These are phyloP conservation scores for Eupeodes latifasciatus DNA, from an alignment of 2,888 invertebrate genomes.

Conservation along the genomic window DNA sequence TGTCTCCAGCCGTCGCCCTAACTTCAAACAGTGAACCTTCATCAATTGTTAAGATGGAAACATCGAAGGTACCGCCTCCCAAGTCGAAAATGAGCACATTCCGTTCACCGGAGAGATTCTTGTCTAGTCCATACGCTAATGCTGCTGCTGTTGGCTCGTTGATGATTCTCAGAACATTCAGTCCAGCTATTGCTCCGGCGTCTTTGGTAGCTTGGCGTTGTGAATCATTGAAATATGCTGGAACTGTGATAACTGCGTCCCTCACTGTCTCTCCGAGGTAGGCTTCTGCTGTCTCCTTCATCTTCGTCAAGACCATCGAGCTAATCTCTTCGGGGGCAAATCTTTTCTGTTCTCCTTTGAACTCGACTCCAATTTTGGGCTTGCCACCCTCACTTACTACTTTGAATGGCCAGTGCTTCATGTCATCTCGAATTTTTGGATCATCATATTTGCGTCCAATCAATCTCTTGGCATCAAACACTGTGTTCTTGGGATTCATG, in stretches of 20 bases:
- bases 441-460: slow-evolving; percentile 96
- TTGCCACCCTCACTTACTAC: slow-evolving; percentile 92
- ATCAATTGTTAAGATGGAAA: slow-evolving; percentile 96
- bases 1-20: slow-evolving; percentile 96
- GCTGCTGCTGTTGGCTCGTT: slow-evolving; percentile 97
- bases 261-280: slow-evolving; percentile 93
- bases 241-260: slow-evolving; percentile 94
- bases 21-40: slow-evolving; percentile 23
- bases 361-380: slow-evolving; percentile 92
- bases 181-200: slow-evolving; percentile 94
- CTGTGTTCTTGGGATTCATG: slow-evolving; percentile 94
- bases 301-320: slow-evolving; percentile 96
- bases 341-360: slow-evolving; percentile 94
- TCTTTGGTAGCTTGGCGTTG: slow-evolving; percentile 97
- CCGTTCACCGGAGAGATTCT: slow-evolving; percentile 91
- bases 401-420: slow-evolving; percentile 97
- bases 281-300: slow-evolving; percentile 96
- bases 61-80: slow-evolving; percentile 96
- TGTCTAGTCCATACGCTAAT: slow-evolving; percentile 95
- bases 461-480: slow-evolving; percentile 95
- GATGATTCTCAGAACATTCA: slow-evolving; percentile 95
- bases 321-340: slow-evolving; percentile 96
- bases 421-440: slow-evolving; percentile 93
- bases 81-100: slow-evolving; percentile 89
- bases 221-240: slow-evolving; percentile 95